These are phyloP conservation scores for Drosophila eugracilis DNA, from an alignment of 1,140 invertebrate species.

Conservation along the genomic window DNA sequence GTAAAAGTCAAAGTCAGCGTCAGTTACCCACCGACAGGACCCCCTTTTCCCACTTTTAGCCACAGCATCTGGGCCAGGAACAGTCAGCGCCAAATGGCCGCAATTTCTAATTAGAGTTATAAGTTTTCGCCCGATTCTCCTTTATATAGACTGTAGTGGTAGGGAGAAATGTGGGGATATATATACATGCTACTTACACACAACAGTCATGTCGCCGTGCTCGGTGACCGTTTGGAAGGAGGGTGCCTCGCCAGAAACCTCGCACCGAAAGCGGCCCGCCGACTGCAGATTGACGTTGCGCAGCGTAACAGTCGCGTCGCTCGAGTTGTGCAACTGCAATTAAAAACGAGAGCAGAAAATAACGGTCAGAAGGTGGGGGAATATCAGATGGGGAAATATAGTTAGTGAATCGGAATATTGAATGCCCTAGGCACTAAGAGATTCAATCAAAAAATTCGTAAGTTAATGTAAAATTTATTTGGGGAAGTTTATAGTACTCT, in stretches of 20 bases:
- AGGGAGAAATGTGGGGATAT: not conserved
- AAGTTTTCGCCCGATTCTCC: conserved; percentile 62
- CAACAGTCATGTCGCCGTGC: conserved; percentile 91
- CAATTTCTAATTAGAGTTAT: conserved; percentile 74
- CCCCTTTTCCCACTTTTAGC: not conserved
- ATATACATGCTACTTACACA: conserved; percentile 88
- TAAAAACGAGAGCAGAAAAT: conserved; percentile 38
- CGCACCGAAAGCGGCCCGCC: conserved; percentile 92
- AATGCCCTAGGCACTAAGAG: not conserved
- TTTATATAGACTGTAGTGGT: not conserved
- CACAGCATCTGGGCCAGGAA: conserved; percentile 36
- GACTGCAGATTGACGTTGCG: conserved; percentile 90
- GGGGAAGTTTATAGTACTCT: too few relatives aligned
- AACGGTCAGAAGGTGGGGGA: conserved; percentile 5
- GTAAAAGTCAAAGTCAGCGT: conserved; percentile 40
- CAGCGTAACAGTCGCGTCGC: conserved; percentile 90
- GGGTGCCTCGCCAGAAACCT: conserved; percentile 93
- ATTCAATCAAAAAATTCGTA: too few relatives aligned
- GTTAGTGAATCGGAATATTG: not conserved
- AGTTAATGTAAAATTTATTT: too few relatives aligned
- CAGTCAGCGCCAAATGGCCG: conserved; percentile 52
- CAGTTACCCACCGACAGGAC: not conserved
- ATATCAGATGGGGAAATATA: not conserved
- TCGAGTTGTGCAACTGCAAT: conserved; percentile 90
- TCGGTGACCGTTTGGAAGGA: conserved; percentile 92